phyloP scores from a whole-genome alignment of 2,888 invertebrate species.

The Bursaphelenchus okinawaensis region DNA sequence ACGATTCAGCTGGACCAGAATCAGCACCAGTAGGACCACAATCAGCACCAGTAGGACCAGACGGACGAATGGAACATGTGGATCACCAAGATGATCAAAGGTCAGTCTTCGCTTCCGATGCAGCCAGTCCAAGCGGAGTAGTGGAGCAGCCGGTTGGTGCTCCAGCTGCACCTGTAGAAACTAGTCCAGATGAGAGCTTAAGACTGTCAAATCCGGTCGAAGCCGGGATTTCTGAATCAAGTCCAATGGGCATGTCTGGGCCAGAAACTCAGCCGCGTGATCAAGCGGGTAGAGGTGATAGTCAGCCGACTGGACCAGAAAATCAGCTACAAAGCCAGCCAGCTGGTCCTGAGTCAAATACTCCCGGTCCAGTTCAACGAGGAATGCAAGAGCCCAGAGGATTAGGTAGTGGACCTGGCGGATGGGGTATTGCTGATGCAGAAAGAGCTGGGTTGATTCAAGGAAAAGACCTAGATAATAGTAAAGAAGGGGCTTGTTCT shows the following conservation, averaged over 20 bases:
- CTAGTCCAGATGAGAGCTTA: not conserved
- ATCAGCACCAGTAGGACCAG: too few species aligned
- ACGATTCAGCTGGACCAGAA: not conserved
- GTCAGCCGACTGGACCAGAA: too few species aligned
- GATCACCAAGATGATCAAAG: not conserved
- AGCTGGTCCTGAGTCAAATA: too few species aligned
- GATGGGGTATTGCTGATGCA: not conserved
- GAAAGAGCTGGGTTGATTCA: conserved; percentile 9
- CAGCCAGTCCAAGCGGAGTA: too few species aligned
- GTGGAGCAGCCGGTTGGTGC: too few species aligned
- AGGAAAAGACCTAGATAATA: conserved; percentile 7
- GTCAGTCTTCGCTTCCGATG: too few species aligned
- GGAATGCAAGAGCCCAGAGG: not conserved
- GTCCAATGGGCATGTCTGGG: too few species aligned
- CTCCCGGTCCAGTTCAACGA: too few species aligned
- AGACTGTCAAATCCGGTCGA: too few species aligned
- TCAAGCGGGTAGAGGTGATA: not conserved
- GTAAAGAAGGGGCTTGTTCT: conserved; percentile 6
- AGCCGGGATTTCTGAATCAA: too few species aligned
- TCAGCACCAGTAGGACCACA: not conserved
- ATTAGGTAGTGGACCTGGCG: not conserved
- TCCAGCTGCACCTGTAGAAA: not conserved
- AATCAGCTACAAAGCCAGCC: too few species aligned
- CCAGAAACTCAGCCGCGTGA: not conserved
- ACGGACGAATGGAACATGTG: too few species aligned